A percentile compares a stretch with the other conserved stretches of the same genome.
These are phyloP conservation scores for Illadopsis cleaveri DNA, from an alignment of 2,113 vertebrate genomes.

Conservation along the genomic window DNA sequence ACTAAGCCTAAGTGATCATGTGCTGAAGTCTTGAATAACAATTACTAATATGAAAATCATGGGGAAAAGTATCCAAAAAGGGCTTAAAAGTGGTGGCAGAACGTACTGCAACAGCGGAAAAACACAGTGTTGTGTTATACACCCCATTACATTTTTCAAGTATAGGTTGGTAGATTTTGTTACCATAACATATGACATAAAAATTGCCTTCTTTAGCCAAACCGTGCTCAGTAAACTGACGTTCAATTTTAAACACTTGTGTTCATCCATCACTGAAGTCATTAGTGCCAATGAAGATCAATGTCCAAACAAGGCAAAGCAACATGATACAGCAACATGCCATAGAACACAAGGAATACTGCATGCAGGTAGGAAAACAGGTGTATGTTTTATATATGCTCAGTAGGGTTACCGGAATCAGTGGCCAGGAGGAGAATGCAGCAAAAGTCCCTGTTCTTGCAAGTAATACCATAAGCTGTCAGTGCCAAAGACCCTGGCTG, in stretches of 20 bases:
- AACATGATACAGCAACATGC: neutral
- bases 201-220: neutral
- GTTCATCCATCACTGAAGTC: neutral
- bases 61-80: neutral
- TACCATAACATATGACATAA: neutral
- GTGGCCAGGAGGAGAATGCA: neutral
- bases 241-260: neutral
- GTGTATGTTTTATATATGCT: neutral
- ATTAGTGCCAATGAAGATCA: neutral
- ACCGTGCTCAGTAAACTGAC: neutral
- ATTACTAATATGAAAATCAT: neutral
- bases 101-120: no score
- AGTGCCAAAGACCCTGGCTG: neutral
- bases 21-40: neutral
- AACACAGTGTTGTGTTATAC: neutral
- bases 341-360: neutral
- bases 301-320: neutral
- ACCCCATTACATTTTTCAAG: neutral
- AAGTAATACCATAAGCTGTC: neutral
- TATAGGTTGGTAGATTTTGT: neutral
- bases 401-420: neutral
- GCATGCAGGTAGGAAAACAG: neutral
- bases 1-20: neutral
- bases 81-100: neutral
- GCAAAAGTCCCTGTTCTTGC: neutral